Base-by-base conservation (phyloP, 2,888 invertebrate genomes). In the Leptinotarsa haldemani region DNA sequence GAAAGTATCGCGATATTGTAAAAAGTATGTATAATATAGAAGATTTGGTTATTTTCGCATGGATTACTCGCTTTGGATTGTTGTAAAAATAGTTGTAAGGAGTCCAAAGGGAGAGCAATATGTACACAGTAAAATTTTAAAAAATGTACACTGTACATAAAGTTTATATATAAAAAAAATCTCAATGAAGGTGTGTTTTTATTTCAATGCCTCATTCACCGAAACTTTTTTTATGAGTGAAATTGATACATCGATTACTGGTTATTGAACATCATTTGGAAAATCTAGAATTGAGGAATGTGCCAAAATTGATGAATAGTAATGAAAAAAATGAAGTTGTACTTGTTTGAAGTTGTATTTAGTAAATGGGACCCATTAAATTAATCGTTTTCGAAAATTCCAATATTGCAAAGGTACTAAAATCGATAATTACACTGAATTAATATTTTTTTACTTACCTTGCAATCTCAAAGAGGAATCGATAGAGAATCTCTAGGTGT, bases 21-120 rank as follows among this genome's bases (percentile, higher is more conserved):
- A 79, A 74, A 78, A 78, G 76, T 67, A 75, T 75, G 69, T 70
- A 78, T 77, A 69, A 71, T 20, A 46, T 56, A 56, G 56, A 73
- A 68, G 71, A 70, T 82, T 85, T 85, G 86, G 85, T 86, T 86
- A 85, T 86, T 86, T 86, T 86, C 86, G 78, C 83, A 82, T 79
- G 66, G 71, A 75, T 65, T 46, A 77, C 82, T 81, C 83, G 83
- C 83, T 83, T 82, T 80, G 80, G 79, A 76, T 77, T 75, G 75
- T 79, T 83, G 81, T 82, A 83, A 80, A 83, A 81, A 79, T 82
- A 79, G 77, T 75, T 75, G 80, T 82, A 80, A 81, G 77, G 63
- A 50, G 72, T 81, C 80, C 77, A 83, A 82, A 83, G 84, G 84
- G 84, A 81, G 82, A 80, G 83, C 81, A 85, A 83, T 83, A 83